Evolutionary conservation across 1,140 invertebrate species (phyloP).

Genomic region (Acromyrmex heyeri): DNA sequence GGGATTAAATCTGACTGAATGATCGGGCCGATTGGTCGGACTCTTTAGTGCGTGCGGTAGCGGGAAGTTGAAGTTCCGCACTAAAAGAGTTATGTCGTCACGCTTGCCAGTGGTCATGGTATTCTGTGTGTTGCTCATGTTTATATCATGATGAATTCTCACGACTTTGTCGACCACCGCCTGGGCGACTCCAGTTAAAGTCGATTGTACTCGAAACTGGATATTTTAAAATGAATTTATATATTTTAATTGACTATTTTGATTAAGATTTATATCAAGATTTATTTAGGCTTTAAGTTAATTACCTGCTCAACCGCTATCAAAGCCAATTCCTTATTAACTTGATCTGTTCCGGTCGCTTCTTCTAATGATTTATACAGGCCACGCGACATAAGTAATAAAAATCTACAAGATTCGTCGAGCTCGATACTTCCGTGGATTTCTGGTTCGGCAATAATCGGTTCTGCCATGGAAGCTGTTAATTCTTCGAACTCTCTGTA

Average conservation of each 20-base stretch:
- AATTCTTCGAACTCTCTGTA: conserved; percentile 94
- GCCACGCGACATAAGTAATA: conserved; percentile 94
- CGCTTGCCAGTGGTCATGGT: conserved; percentile 87
- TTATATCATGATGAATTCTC: conserved; percentile 93
- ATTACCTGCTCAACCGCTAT: conserved; percentile 92
- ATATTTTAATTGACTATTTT: background rate
- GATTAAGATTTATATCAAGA: background rate
- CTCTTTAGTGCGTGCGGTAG: conserved; percentile 89
- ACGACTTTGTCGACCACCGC: conserved; percentile 95
- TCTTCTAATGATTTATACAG: conserved; percentile 94
- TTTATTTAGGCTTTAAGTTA: background rate
- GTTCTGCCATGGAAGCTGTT: conserved; percentile 90
- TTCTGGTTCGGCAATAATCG: conserved; percentile 94
- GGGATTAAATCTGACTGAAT: conserved; percentile 88
- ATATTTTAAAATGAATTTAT: conserved; percentile 2
- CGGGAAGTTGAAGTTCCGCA: conserved; percentile 95
- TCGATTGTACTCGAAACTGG: conserved; percentile 93
- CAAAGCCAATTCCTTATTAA: conserved; percentile 93
- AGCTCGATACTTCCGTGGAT: conserved; percentile 93
- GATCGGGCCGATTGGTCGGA: conserved; percentile 80
- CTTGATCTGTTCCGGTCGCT: conserved; percentile 92
- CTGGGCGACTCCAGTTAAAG: conserved; percentile 94
- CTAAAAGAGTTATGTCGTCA: conserved; percentile 94
- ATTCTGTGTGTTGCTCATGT: conserved; percentile 88
- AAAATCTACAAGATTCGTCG: conserved; percentile 93